Evolutionary conservation across 2,113 vertebrate genomes (phyloP).

Genomic region (Crypturellus undulatus): DNA sequence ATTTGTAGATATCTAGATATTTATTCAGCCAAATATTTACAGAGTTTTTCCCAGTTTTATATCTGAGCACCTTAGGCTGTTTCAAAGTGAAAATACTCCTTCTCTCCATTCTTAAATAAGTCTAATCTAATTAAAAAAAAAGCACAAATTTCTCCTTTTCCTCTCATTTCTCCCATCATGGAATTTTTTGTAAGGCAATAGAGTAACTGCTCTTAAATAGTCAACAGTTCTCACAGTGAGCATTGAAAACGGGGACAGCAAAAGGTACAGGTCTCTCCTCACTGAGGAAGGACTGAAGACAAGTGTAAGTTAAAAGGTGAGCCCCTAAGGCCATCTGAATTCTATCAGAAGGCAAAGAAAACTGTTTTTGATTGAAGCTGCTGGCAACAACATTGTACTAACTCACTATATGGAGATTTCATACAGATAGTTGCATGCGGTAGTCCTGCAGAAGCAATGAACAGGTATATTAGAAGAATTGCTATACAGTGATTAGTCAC

Average conservation of each 20-base stretch:
- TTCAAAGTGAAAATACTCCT: neutral
- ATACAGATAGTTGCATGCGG: neutral
- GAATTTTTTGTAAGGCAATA: neutral
- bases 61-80: neutral
- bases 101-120: neutral
- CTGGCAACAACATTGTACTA: neutral
- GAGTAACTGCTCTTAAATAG: neutral
- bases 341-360: neutral
- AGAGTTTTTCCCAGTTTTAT: neutral
- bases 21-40: neutral
- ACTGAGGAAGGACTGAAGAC: neutral
- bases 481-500: neutral
- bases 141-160: accelerated
- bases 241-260: neutral
- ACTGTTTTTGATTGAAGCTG: neutral
- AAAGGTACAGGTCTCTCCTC: neutral
- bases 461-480: neutral
- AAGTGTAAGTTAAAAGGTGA: neutral
- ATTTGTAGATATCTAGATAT: neutral
- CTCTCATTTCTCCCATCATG: neutral
- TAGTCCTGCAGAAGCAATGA: neutral
- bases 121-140: neutral
- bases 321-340: neutral
- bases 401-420: neutral
- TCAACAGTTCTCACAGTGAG: accelerated